These are phyloP conservation scores for Sminthurides bifidus DNA, from an alignment of 1,140 invertebrate genomes.

Conservation along the genomic window DNA sequence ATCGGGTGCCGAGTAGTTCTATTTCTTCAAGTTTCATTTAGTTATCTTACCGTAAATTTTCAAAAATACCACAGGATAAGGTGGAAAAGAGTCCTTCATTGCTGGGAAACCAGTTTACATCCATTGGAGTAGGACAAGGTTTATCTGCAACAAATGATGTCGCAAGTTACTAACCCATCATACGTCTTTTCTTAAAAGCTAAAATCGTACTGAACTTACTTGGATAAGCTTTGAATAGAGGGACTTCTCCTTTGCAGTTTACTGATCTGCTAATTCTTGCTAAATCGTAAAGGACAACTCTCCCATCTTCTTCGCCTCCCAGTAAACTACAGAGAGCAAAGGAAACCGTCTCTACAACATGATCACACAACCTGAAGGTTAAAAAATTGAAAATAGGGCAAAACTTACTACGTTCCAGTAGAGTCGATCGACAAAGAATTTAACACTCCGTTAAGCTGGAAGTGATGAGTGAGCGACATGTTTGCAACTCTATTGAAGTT, in stretches of 20 bases:
- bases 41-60: background rate
- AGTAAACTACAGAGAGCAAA: background rate
- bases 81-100: conserved; percentile 1
- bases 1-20: background rate
- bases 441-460: background rate
- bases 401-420: conserved; percentile 3
- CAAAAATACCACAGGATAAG: background rate
- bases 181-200: background rate
- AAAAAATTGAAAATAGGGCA: background rate
- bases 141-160: background rate
- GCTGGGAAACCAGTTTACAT: conserved; percentile 5
- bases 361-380: background rate
- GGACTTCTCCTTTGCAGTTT: background rate
- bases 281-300: conserved; percentile 1
- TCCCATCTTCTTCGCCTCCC: conserved; percentile 2
- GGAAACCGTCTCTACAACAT: background rate
- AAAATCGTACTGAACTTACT: conserved; percentile 1
- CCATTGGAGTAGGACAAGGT: background rate
- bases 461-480: background rate
- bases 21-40: background rate
- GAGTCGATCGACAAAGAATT: background rate
- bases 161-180: background rate
- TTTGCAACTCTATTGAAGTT: background rate
- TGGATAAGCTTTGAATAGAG: conserved; percentile 5
- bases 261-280: conserved; percentile 1